These are phyloP conservation scores for Pilophorus perplexus DNA, from an alignment of 2,888 invertebrate species.

Conservation along the genomic window DNA sequence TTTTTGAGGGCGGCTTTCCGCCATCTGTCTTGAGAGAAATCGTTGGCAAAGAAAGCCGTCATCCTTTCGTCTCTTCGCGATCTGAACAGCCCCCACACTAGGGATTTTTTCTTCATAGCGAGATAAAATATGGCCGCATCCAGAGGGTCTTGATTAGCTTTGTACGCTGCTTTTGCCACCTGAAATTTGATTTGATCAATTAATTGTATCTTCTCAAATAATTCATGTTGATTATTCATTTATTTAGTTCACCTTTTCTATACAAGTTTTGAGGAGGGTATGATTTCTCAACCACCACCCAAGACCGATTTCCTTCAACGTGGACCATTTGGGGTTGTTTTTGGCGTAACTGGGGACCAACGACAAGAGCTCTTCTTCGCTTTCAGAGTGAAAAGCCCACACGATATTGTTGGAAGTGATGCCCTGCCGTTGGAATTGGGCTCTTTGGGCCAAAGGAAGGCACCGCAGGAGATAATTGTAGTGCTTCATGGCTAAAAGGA, in stretches of 20 bases:
- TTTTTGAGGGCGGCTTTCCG: slow-evolving; percentile 96
- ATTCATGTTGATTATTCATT: neutral
- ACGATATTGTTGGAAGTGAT: slow-evolving; percentile 88
- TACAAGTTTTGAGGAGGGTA: slow-evolving; percentile 73
- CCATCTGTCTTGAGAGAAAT: slow-evolving; percentile 92
- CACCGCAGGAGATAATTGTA: slow-evolving; percentile 93
- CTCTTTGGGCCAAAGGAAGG: slow-evolving; percentile 83
- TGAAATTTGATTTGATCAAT: slow-evolving; percentile 50
- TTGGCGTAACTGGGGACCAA: slow-evolving; percentile 85
- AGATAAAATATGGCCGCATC: slow-evolving; percentile 97
- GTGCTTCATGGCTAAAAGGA: slow-evolving; percentile 95
- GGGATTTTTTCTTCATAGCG: slow-evolving; percentile 96
- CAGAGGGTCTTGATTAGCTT: slow-evolving; percentile 87
- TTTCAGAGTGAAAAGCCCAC: slow-evolving; percentile 99
- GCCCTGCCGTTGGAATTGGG: slow-evolving; percentile 79
- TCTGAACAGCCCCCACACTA: slow-evolving; percentile 92
- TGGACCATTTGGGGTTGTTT: slow-evolving; percentile 83
- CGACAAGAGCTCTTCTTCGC: slow-evolving; percentile 89
- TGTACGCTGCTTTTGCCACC: slow-evolving; percentile 90
- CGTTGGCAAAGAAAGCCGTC: slow-evolving; percentile 92
- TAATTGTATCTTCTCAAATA: slow-evolving; percentile 1
- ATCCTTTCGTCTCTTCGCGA: slow-evolving; percentile 86
- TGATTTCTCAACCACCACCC: slow-evolving; percentile 96
- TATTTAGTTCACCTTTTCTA: slow-evolving; percentile 75
- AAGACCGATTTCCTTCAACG: slow-evolving; percentile 83